Evolutionary conservation across 2,797 vertebrate species (phyloP).

Genomic region (Lindbergichthys nudifrons): DNA sequence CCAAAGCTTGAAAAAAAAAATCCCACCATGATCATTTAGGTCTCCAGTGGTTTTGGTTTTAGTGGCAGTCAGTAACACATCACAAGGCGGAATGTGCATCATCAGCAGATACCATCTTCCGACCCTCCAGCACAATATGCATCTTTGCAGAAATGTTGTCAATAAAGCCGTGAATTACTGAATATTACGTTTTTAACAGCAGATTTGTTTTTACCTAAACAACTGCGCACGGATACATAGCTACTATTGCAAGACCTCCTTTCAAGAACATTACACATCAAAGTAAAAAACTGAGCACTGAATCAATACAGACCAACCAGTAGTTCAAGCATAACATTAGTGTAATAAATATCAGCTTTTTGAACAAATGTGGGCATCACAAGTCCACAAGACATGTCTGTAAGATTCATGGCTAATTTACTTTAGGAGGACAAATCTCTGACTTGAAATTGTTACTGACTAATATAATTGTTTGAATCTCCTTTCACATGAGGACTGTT

Average conservation of each 20-base stretch:
- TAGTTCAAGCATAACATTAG: background rate
- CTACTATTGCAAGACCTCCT: background rate
- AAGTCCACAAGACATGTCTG: too few relatives aligned
- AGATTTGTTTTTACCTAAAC: background rate
- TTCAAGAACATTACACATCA: background rate
- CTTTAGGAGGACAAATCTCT: background rate
- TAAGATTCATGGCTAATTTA: too few relatives aligned
- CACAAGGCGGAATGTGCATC: background rate
- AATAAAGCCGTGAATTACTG: background rate
- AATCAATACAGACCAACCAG: background rate
- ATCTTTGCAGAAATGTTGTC: background rate
- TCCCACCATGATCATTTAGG: background rate
- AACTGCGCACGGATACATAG: background rate
- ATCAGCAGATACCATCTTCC: background rate
- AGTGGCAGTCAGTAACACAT: background rate
- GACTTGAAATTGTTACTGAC: background rate
- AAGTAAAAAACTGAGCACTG: background rate
- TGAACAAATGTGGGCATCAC: too few relatives aligned
- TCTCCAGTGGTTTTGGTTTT: constrained; percentile 18
- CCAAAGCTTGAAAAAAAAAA: constrained; percentile 4
- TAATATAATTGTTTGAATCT: background rate
- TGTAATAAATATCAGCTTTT: background rate
- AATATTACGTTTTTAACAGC: background rate
- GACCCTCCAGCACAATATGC: background rate
- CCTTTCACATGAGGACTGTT: background rate